Evolutionary conservation across 2,113 vertebrate species (phyloP).

Genomic region (Perognathus longimembris): DNA sequence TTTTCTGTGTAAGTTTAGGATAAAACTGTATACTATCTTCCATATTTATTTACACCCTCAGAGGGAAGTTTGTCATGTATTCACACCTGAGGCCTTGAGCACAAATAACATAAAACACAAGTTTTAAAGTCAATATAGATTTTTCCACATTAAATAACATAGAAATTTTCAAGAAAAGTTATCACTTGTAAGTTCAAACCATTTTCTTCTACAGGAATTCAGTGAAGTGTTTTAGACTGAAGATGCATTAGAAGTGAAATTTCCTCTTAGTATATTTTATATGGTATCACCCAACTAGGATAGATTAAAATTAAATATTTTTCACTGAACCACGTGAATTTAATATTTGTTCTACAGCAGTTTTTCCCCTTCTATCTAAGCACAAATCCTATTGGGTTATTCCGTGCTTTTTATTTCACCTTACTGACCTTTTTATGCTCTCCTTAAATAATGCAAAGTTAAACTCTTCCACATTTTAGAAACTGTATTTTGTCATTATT

Average conservation of each 20-base stretch:
- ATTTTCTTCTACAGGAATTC: not conserved
- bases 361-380: not conserved
- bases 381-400: not conserved
- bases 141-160: not conserved
- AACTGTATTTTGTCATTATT: not conserved
- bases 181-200: not conserved
- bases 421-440: not conserved
- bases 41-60: not conserved
- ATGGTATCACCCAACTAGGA: not conserved
- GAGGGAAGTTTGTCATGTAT: not conserved
- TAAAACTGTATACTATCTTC: not conserved
- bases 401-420: not conserved
- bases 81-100: not conserved
- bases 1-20: not conserved
- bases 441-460: not conserved
- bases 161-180: not conserved
- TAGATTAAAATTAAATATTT: not conserved
- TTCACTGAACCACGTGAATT: not conserved
- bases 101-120: not conserved
- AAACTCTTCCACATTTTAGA: not conserved
- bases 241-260: not conserved
- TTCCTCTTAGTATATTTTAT: not conserved
- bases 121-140: not conserved
- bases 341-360: not conserved
- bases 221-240: not conserved